Evolutionary conservation across 2,797 vertebrate species (phyloP).

Genomic region (Sebastes miniatus): DNA sequence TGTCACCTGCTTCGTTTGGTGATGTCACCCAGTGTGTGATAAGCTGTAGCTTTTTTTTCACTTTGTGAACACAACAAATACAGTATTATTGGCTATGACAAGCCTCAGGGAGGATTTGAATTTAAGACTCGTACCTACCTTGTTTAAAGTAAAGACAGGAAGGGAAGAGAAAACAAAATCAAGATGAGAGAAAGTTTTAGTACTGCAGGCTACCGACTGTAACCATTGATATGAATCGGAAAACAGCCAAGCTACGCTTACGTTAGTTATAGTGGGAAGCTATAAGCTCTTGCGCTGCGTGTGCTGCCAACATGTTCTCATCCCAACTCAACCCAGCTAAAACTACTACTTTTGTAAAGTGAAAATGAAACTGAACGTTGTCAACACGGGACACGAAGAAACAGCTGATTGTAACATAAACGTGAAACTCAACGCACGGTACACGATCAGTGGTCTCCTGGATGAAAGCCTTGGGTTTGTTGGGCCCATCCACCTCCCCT

Average conservation of each 20-base stretch:
- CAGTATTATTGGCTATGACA: slow-evolving; percentile 21
- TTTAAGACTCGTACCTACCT: background rate
- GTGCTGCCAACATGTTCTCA: no score
- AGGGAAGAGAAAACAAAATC: background rate
- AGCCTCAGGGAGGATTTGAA: slow-evolving; percentile 30
- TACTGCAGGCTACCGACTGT: background rate
- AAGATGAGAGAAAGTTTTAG: background rate
- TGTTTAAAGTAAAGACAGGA: slow-evolving; percentile 2
- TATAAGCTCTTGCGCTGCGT: rapidly evolving
- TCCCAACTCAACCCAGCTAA: no score
- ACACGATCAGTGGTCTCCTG: no score
- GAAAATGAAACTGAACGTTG: no score
- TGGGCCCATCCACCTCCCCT: no score
- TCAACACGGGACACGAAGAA: no score
- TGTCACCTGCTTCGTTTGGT: slow-evolving; percentile 48
- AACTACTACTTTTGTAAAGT: no score
- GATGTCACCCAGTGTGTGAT: slow-evolving; percentile 39
- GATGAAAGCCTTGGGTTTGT: no score
- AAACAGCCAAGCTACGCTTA: background rate
- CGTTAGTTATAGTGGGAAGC: background rate
- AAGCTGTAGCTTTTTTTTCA: slow-evolving; percentile 9
- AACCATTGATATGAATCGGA: background rate
- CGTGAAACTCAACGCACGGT: rapidly evolving
- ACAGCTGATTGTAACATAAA: no score
- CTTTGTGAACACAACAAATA: slow-evolving; percentile 54